These are phyloP conservation scores for Diaphora mendica DNA, from an alignment of 2,888 invertebrate species.

Conservation along the genomic window DNA sequence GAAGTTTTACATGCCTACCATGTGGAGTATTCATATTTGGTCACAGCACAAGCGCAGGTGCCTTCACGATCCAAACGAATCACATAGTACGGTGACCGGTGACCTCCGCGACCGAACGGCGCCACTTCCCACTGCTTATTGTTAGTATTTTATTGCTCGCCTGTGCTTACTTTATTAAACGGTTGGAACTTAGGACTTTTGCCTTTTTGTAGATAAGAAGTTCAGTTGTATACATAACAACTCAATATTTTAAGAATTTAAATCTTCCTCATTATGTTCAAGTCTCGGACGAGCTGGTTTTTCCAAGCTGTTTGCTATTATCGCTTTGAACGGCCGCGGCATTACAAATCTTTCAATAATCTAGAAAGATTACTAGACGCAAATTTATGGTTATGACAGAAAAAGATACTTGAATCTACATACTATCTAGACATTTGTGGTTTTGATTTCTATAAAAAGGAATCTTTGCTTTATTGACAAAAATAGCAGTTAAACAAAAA, in stretches of 20 bases:
- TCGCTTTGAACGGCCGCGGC: neutral
- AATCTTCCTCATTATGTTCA: neutral
- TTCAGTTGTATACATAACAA: neutral
- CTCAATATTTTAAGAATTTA: neutral
- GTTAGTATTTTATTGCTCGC: constrained; percentile 20
- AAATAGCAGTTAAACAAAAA: neutral
- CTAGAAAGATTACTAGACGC: neutral
- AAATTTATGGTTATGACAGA: neutral
- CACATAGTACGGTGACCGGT: constrained; percentile 52
- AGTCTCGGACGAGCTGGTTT: neutral
- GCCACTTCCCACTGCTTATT: constrained; percentile 23
- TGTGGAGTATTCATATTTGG: constrained; percentile 44
- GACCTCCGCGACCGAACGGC: constrained; percentile 46
- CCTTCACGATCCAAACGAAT: constrained; percentile 69
- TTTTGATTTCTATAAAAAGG: no score
- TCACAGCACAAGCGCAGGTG: constrained; percentile 66
- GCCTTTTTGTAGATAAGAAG: neutral
- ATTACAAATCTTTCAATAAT: neutral
- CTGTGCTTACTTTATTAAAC: constrained; percentile 5
- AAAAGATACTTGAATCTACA: neutral
- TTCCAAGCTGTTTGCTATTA: neutral
- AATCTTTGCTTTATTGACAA: neutral
- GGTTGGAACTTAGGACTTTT: neutral
- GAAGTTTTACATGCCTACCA: no score
- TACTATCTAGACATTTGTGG: neutral